phyloP scores from a whole-genome alignment of 2,797 vertebrate genomes.

The Uromys caudimaculatus region DNA sequence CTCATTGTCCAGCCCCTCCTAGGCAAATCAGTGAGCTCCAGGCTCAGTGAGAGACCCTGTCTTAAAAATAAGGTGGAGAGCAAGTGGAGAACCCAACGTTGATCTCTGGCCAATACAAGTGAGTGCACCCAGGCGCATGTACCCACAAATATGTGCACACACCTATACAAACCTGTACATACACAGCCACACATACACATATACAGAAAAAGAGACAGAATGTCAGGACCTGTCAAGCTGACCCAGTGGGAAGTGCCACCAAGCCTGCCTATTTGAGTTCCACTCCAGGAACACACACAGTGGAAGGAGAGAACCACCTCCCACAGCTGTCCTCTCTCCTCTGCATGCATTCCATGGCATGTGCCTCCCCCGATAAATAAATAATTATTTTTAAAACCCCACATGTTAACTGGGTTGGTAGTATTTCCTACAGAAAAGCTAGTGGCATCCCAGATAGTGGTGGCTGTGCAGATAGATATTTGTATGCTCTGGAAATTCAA shows the following conservation, averaged over 20 bases:
- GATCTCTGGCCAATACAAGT: neutral
- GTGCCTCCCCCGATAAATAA: neutral
- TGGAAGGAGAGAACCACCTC: neutral
- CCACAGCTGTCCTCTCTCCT: neutral
- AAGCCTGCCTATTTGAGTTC: neutral
- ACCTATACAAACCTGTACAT: neutral
- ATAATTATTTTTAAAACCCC: neutral
- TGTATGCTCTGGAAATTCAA: conserved; percentile 12
- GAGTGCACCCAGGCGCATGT: neutral
- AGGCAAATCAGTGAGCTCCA: neutral
- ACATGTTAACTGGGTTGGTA: neutral
- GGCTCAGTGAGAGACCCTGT: neutral
- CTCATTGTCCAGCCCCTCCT: neutral
- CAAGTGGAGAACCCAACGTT: neutral
- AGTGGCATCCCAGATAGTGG: too few relatives aligned
- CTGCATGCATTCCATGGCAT: neutral
- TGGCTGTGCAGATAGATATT: neutral
- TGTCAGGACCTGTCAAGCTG: neutral
- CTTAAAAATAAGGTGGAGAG: neutral
- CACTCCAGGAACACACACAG: neutral
- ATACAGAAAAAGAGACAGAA: too few relatives aligned
- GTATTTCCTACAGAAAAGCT: conserved; percentile 1
- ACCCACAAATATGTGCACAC: neutral
- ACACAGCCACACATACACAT: neutral
- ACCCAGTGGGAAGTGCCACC: neutral